Conservation (phyloP, 2,113 vertebrate species). For the Neotoma lepida region DNA sequence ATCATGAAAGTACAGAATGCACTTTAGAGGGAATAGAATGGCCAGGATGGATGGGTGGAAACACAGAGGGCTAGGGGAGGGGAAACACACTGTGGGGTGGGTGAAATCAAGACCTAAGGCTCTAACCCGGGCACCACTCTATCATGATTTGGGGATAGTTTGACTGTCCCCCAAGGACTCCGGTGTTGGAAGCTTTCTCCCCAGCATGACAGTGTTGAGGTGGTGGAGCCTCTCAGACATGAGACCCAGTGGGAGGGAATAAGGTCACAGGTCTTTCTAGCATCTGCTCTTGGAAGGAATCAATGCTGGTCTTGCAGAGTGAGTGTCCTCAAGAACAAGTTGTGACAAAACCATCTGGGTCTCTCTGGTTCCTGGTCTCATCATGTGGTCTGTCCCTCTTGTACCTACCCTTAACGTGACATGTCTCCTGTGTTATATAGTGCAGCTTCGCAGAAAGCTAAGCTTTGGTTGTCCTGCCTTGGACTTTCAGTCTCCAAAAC, state of each 20-base stretch:
- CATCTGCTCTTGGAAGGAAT: neutral
- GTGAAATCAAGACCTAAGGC: neutral
- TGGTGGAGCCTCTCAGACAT: neutral
- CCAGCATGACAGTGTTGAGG: neutral
- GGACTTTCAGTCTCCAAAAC: neutral
- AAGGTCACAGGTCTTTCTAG: neutral
- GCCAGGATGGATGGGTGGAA: neutral
- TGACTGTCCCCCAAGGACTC: no score
- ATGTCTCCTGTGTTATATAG: neutral
- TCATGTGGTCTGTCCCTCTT: neutral
- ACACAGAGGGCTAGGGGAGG: neutral
- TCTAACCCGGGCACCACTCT: neutral
- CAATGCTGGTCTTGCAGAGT: neutral
- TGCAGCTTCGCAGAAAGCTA: neutral
- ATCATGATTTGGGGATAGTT: no score
- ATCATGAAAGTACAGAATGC: constrained; percentile 16
- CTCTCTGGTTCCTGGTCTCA: neutral
- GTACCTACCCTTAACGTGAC: neutral
- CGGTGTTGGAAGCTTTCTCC: neutral
- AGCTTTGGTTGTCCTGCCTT: neutral
- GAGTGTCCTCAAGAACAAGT: neutral
- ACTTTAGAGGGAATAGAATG: constrained; percentile 45
- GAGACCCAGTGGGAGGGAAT: neutral
- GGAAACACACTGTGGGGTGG: fast-evolving
- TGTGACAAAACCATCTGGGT: neutral